Evolutionary conservation across 2,113 vertebrate species (phyloP).

Genomic region (Cygnus atratus): DNA sequence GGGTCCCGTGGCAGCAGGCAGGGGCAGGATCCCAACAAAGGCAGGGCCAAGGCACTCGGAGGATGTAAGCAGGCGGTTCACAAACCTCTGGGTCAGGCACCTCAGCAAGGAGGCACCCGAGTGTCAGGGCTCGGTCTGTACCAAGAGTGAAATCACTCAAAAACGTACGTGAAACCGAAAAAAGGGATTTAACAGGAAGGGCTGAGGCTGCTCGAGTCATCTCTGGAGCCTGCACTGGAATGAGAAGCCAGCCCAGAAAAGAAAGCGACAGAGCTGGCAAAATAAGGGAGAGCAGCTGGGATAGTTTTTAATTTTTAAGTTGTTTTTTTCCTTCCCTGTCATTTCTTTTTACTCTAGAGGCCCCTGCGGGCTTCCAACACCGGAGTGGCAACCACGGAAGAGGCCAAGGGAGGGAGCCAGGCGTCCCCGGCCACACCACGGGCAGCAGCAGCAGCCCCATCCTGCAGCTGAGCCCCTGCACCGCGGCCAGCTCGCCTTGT

Average conservation of each 20-base stretch:
- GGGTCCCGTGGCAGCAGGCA: neutral
- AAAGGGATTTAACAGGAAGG: neutral
- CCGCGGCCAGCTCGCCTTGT: neutral
- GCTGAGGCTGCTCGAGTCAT: neutral
- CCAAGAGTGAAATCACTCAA: neutral
- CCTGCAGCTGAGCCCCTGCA: neutral
- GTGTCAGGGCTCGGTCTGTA: neutral
- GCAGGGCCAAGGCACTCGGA: accelerated
- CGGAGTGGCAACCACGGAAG: neutral
- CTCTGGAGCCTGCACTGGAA: neutral
- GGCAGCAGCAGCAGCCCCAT: neutral
- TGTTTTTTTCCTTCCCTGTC: neutral
- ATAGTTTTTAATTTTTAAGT: neutral
- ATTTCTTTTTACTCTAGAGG: neutral
- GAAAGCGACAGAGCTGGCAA: neutral
- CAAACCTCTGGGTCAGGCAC: neutral
- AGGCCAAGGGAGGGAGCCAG: neutral
- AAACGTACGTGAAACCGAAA: neutral
- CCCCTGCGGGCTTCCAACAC: neutral
- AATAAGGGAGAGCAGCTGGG: neutral
- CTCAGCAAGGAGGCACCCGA: neutral
- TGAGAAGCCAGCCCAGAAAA: neutral
- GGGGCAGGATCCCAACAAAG: neutral
- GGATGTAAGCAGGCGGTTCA: neutral
- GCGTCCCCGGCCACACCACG: neutral